A percentile compares a stretch with the other conserved stretches of the same genome.
phyloP scores from a whole-genome alignment of 2,888 invertebrate species.

The Macrosoma leucophasiata region DNA sequence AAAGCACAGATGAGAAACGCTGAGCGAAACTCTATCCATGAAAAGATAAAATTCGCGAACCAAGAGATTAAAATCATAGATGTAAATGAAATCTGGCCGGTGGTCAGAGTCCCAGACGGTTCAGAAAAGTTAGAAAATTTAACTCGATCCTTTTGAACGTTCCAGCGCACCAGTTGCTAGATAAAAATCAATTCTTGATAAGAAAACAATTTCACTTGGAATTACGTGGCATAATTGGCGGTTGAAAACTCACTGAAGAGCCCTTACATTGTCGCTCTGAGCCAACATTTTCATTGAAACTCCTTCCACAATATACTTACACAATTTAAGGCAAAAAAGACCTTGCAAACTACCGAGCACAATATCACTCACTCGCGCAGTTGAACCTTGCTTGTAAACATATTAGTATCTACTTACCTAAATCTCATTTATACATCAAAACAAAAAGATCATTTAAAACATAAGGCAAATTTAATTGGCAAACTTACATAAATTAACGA shows the following conservation, averaged over 20 bases:
- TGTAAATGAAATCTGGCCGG: constrained; percentile 41
- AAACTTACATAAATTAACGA: constrained; percentile 9
- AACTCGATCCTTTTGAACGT: constrained; percentile 27
- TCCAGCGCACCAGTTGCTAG: constrained; percentile 17
- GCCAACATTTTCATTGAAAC: too few relatives aligned
- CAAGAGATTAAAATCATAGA: constrained; percentile 24
- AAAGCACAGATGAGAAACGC: too few relatives aligned
- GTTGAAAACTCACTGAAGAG: too few relatives aligned
- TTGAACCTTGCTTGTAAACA: too few relatives aligned
- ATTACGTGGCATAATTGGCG: too few relatives aligned
- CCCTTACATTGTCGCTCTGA: constrained; percentile 27
- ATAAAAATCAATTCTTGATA: constrained; percentile 27
- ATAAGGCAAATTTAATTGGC: constrained; percentile 19
- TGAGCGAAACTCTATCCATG: constrained; percentile 11
- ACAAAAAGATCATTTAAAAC: too few relatives aligned
- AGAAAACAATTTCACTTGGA: constrained; percentile 18
- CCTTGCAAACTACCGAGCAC: too few relatives aligned
- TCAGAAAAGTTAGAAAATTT: constrained; percentile 27
- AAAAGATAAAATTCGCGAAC: constrained; percentile 19
- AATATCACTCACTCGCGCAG: too few relatives aligned
- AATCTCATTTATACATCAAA: too few relatives aligned
- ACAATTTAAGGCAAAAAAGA: too few relatives aligned
- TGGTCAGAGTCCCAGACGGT: constrained; percentile 33
- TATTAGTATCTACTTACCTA: too few relatives aligned
- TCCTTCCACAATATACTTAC: too few relatives aligned